phyloP scores from a whole-genome alignment of 2,888 invertebrate species.

The Parnassius glacialis region DNA sequence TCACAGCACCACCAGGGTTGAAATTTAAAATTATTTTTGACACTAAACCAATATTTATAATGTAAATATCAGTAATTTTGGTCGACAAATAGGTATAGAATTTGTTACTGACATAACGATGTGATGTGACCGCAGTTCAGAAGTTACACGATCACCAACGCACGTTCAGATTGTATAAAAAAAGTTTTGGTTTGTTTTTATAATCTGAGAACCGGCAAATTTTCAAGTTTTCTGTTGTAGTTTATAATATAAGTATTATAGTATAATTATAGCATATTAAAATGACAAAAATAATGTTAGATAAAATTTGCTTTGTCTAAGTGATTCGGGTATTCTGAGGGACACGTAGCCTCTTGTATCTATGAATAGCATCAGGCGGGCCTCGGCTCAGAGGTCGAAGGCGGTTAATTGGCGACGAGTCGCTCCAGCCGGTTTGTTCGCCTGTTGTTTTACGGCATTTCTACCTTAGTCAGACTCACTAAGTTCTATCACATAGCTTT shows the following conservation, averaged over 20 bases:
- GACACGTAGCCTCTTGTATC: slow-evolving; percentile 42
- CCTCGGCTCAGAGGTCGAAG: slow-evolving; percentile 63
- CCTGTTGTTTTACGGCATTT: slow-evolving; percentile 69
- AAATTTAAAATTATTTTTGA: too few relatives aligned
- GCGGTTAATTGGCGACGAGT: slow-evolving; percentile 76
- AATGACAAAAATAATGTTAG: background rate
- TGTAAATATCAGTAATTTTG: too few relatives aligned
- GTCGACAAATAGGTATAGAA: too few relatives aligned
- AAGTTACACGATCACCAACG: too few relatives aligned
- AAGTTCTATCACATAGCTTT: slow-evolving; percentile 27
- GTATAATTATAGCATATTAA: background rate
- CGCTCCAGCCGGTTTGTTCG: slow-evolving; percentile 63
- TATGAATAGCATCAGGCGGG: slow-evolving; percentile 58
- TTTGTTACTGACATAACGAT: too few relatives aligned
- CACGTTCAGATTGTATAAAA: too few relatives aligned
- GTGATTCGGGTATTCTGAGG: slow-evolving; percentile 18
- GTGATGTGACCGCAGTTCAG: too few relatives aligned
- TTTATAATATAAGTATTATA: background rate
- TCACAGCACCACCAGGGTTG: too few relatives aligned
- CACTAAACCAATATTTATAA: too few relatives aligned
- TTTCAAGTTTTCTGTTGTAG: too few relatives aligned
- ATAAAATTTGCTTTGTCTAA: background rate
- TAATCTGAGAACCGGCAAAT: too few relatives aligned
- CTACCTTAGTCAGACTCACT: slow-evolving; percentile 41
- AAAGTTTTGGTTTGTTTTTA: too few relatives aligned